These are phyloP conservation scores for Nothura maculosa DNA, from an alignment of 2,797 vertebrate species.

Conservation along the genomic window DNA sequence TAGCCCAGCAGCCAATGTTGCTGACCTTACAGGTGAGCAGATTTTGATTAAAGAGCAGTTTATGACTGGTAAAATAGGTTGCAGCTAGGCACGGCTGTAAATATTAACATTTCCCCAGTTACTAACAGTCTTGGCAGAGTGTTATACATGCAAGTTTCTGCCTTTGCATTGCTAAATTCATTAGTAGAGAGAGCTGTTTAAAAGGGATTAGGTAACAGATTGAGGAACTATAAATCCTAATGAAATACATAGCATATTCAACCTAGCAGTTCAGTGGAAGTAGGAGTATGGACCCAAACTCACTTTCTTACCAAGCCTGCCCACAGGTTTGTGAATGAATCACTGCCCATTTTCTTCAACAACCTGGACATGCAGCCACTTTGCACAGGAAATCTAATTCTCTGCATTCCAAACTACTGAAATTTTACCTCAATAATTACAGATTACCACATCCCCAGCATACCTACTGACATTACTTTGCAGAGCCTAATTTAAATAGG, in stretches of 20 bases:
- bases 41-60: constrained; percentile 66
- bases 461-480: constrained; percentile 1
- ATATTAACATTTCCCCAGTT: constrained; percentile 54
- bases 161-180: constrained; percentile 57
- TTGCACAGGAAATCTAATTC: neutral
- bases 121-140: constrained; percentile 23
- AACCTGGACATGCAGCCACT: neutral
- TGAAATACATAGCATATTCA: constrained; percentile 33
- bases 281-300: neutral
- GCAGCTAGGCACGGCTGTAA: constrained; percentile 6
- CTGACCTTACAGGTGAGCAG: constrained; percentile 53
- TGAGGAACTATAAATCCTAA: constrained; percentile 45
- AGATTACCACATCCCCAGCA: neutral
- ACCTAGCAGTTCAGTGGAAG: neutral
- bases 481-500: neutral
- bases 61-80: constrained; percentile 53
- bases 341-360: neutral
- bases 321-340: constrained; percentile 41
- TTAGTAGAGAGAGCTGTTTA: constrained; percentile 50
- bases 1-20: constrained; percentile 47
- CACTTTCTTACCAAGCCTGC: constrained; percentile 48
- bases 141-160: constrained; percentile 57
- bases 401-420: neutral
- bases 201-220: constrained; percentile 47
- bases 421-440: neutral